Evolutionary conservation across 2,888 invertebrate genomes (phyloP).

Genomic region (Campoplex capitator): DNA sequence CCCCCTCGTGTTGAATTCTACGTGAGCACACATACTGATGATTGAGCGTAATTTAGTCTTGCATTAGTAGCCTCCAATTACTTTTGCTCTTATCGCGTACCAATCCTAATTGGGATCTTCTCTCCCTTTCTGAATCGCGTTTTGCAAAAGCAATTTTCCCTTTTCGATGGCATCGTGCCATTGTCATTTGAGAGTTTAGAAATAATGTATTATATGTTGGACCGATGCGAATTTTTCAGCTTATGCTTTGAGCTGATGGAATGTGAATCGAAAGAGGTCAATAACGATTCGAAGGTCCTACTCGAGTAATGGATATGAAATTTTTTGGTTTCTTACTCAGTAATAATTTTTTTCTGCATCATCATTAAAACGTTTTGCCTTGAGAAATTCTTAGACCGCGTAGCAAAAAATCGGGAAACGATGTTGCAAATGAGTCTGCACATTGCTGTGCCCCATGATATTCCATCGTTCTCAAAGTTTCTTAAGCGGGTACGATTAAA

Average conservation of each 20-base stretch:
- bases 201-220: not conserved
- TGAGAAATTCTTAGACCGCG: not conserved
- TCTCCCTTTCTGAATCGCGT: constrained; percentile 13
- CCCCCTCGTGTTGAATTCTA: constrained; percentile 51
- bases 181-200: constrained; percentile 18
- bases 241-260: not conserved
- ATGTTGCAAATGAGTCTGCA: constrained; percentile 20
- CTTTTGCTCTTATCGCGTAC: constrained; percentile 67
- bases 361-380: not conserved
- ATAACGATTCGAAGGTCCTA: not conserved
- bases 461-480: constrained; percentile 13
- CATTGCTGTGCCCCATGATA: constrained; percentile 2
- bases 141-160: constrained; percentile 18
- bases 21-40: constrained; percentile 58
- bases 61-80: constrained; percentile 70
- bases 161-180: constrained; percentile 22
- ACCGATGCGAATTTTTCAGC: not conserved
- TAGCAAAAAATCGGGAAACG: not conserved
- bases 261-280: not conserved
- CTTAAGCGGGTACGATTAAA: not conserved
- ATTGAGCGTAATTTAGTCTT: constrained; percentile 71
- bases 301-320: not conserved
- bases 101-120: constrained; percentile 68
- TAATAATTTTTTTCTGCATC: not conserved
- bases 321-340: not conserved